Conservation (phyloP, 2,888 invertebrate species). For the Notodonta ziczac region DNA sequence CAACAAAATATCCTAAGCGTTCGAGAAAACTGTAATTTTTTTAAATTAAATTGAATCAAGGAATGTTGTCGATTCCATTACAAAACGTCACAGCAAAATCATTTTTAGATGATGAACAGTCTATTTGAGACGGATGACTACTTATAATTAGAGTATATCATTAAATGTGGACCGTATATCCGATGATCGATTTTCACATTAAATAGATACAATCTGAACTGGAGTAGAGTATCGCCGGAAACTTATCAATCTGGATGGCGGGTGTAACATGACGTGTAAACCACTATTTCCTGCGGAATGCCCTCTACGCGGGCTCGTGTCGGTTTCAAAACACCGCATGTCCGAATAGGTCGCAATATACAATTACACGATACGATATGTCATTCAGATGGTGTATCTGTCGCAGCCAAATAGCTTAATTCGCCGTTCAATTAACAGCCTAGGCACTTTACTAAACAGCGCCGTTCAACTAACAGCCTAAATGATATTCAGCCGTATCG, state of each 20-base stretch:
- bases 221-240: conserved; percentile 47
- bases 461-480: too few relatives aligned
- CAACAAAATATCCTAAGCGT: not conserved
- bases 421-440: too few relatives aligned
- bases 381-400: conserved; percentile 53
- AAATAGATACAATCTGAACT: conserved; percentile 35
- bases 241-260: conserved; percentile 53
- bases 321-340: conserved; percentile 48
- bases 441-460: too few relatives aligned
- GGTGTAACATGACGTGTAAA: conserved; percentile 52
- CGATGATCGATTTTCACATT: conserved; percentile 37
- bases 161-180: conserved; percentile 8
- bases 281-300: conserved; percentile 55
- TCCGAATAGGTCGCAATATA: conserved; percentile 53
- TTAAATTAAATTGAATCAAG: too few relatives aligned
- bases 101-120: too few relatives aligned
- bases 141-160: not conserved
- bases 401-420: too few relatives aligned
- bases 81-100: too few relatives aligned
- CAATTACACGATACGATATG: conserved; percentile 58
- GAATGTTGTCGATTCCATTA: too few relatives aligned
- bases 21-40: too few relatives aligned
- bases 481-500: too few relatives aligned
- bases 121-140: not conserved
- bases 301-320: conserved; percentile 35